These are phyloP conservation scores for Datnioides undecimradiatus DNA, from an alignment of 2,113 vertebrate genomes.

Conservation along the genomic window DNA sequence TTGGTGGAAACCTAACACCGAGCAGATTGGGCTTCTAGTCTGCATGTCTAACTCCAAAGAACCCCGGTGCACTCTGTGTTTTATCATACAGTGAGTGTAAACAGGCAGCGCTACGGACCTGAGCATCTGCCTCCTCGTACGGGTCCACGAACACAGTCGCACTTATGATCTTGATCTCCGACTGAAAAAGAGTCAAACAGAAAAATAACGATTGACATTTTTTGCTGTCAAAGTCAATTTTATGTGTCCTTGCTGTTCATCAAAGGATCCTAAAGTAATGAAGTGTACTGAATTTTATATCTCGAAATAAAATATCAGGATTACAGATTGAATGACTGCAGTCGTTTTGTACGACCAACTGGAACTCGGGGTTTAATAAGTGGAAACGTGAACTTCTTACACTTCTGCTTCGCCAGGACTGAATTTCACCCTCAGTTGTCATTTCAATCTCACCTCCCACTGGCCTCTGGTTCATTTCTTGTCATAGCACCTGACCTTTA, in stretches of 20 bases:
- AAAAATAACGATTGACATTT: no score
- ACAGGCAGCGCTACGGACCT: slow-evolving; percentile 82
- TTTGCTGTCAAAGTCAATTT: no score
- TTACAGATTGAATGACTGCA: no score
- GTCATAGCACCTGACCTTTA: slow-evolving; percentile 4
- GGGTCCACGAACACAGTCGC: slow-evolving; percentile 95
- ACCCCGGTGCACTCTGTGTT: no score
- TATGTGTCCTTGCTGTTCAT: not conserved
- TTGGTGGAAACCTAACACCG: not conserved
- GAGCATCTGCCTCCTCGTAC: slow-evolving; percentile 94
- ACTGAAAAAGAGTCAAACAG: slow-evolving; percentile 79
- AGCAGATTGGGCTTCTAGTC: not conserved
- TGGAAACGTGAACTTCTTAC: no score
- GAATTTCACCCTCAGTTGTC: not conserved
- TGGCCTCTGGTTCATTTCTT: not conserved
- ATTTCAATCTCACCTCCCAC: not conserved
- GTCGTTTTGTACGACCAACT: no score
- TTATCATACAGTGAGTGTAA: not conserved
- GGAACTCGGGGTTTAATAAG: no score
- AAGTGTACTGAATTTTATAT: no score
- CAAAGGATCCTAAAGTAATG: no score
- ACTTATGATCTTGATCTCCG: slow-evolving; percentile 90
- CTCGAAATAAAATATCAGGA: no score
- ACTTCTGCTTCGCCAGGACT: not conserved
- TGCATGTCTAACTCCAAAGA: not conserved